phyloP scores from a whole-genome alignment of 2,797 vertebrate species.

The Poecilia wingei region DNA sequence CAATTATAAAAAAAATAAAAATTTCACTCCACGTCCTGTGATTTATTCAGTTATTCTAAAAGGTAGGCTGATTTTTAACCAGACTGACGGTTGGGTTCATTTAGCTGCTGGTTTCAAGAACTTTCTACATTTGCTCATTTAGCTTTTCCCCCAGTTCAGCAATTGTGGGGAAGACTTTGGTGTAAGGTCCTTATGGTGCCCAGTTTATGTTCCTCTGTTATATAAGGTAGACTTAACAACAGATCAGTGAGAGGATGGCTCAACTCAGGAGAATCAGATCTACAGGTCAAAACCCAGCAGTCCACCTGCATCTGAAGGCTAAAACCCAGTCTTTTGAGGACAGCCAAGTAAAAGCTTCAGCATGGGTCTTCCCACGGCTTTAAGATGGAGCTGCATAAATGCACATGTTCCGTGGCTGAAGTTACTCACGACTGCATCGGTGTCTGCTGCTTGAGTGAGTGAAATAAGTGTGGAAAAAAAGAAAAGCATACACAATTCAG shows the following conservation, averaged over 20 bases:
- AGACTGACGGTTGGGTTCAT: background rate
- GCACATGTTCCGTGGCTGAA: background rate
- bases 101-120: background rate
- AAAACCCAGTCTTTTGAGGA: slow-evolving; percentile 1
- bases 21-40: background rate
- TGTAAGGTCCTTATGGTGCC: background rate
- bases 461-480: background rate
- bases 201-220: background rate
- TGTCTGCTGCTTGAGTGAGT: background rate
- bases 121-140: background rate
- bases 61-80: background rate
- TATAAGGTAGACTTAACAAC: background rate
- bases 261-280: background rate
- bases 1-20: background rate
- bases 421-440: background rate
- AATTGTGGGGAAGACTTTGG: background rate
- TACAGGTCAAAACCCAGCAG: slow-evolving; percentile 4
- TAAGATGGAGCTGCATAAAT: background rate
- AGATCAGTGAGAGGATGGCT: background rate
- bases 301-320: background rate
- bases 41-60: background rate
- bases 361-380: background rate
- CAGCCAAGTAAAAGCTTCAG: background rate
- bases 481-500: background rate
- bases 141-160: background rate